Percentiles rank a stretch among this genome's conserved stretches.
Evolutionary conservation across 2,113 vertebrate genomes (phyloP).

Genomic region (Lethenteron camtschaticum): DNA sequence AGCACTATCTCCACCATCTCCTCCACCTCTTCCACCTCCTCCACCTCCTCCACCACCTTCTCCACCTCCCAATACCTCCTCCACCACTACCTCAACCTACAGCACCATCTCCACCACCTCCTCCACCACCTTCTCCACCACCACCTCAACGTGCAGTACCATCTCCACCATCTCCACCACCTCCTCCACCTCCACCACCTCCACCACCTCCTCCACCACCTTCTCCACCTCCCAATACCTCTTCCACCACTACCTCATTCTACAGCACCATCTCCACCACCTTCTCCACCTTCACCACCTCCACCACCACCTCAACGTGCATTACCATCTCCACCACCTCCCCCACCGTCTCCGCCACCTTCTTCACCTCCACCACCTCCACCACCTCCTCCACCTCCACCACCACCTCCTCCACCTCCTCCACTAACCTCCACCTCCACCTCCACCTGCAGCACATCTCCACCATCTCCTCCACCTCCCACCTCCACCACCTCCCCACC

Average conservation of each 20-base stretch:
- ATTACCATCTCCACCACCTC: background rate
- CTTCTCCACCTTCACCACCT: background rate
- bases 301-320: background rate
- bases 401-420: background rate
- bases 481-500: background rate
- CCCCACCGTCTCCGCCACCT: background rate
- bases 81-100: background rate
- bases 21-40: background rate
- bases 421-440: background rate
- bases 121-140: background rate
- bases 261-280: background rate
- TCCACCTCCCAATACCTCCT: background rate
- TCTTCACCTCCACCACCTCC: background rate
- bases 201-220: background rate
- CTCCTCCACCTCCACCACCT: background rate
- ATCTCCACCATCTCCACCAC: background rate
- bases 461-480: background rate
- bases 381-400: background rate
- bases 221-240: background rate
- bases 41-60: background rate
- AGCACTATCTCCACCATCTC: background rate
- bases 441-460: background rate
- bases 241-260: background rate
- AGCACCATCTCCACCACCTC: background rate
- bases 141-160: background rate